Evolutionary conservation across 1,140 invertebrate genomes (phyloP).

Genomic region (Oppia nitens): DNA sequence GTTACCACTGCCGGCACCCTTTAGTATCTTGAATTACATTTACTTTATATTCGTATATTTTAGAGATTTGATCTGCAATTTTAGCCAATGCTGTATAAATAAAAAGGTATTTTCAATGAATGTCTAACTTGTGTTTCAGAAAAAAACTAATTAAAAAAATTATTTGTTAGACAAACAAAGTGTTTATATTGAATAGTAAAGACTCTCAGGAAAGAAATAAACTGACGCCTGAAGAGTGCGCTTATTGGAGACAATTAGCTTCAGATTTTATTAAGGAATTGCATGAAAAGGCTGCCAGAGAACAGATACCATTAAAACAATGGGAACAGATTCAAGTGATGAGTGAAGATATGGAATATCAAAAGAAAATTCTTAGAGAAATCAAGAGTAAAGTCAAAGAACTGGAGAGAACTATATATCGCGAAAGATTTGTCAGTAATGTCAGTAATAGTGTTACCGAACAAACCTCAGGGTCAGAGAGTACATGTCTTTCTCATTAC

Average conservation of each 20-base stretch:
- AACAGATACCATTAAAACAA: conserved; percentile 17
- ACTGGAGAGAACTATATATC: conserved; percentile 25
- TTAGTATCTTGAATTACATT: conserved; percentile 26
- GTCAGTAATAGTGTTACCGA: conserved; percentile 1
- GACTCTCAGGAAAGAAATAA: neutral
- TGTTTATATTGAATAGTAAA: neutral
- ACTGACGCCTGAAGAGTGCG: conserved; percentile 19
- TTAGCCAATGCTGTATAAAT: neutral
- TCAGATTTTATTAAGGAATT: conserved; percentile 20
- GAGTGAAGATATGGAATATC: conserved; percentile 27
- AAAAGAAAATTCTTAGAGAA: conserved; percentile 26
- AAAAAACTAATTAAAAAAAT: neutral
- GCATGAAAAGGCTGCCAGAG: conserved; percentile 17
- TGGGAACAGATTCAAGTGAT: conserved; percentile 24
- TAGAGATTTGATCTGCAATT: neutral
- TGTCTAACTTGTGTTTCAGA: neutral
- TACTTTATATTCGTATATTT: conserved; percentile 16
- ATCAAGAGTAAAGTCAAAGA: conserved; percentile 24
- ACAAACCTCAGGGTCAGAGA: neutral
- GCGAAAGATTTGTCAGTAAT: conserved; percentile 1
- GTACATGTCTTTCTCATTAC: conserved; percentile 23
- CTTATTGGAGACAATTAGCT: conserved; percentile 22
- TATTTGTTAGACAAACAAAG: neutral
- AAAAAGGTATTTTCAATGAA: neutral
- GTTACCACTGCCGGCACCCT: conserved; percentile 25